Base-by-base conservation (phyloP, 2,113 vertebrate species). In the Buteo buteo region DNA sequence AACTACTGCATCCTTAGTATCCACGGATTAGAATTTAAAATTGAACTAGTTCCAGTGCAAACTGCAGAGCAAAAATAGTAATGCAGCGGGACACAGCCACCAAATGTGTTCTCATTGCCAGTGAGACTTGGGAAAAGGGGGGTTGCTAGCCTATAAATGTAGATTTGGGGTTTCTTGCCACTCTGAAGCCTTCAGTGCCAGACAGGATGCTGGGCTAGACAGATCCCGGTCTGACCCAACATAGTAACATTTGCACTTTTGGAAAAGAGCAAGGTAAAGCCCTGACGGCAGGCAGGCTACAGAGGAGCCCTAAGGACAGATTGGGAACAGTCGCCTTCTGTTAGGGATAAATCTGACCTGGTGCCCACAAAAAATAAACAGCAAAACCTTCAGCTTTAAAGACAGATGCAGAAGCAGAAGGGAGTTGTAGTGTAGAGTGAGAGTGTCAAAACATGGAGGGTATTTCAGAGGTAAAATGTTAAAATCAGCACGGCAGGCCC, bases 261-360 rank as follows among this genome's bases (percentile, higher is more conserved):
- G 54, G 67, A 77, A 88, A 83, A 26, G 40, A 88, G 31, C 21
- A 31, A 69, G 44, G 34, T 52, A n/a, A 74, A 93, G 71, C 58
- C 74, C 65, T 26, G 79, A 82, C 61, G 74, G 45, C 52, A 78
- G 40, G 52, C 81, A 44, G 32, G 49, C 29, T 64, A 85, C 52
- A 93, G 72, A 91, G 73, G 42, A 95, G 54, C 77, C 67, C 34
- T 50, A 10, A 64, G 79, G 90, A 85, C 62, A 64, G 44, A 18
- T 21, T 0, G 14, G 94, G 86, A 94, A 79, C 86, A 93, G 58
- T 40, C 10, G 1, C 49, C 64, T 72, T 94, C 90, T 92, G 86
- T 95, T 54, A 44, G 40, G 88, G 71, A 44, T 94, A 90, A 92
- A 90, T 62, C 66, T 86, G 76, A 80, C 76, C 82, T 20, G 59